A percentile compares a stretch with the other conserved stretches of the same genome.
Conservation (phyloP, 53 echinoderm and acorn worm genomes). For the Stichopus horrens region DNA sequence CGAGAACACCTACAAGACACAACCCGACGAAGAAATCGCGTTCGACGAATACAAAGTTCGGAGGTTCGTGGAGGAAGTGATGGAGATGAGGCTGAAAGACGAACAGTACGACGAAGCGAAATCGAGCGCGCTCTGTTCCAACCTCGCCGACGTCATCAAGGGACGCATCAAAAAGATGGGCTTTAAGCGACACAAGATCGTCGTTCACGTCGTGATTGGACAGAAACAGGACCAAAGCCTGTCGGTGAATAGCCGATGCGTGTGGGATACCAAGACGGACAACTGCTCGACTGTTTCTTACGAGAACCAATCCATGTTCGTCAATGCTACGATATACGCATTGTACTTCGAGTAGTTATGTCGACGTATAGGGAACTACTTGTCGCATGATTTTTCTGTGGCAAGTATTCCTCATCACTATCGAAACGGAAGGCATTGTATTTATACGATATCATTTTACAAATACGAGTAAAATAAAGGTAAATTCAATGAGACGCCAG, state of each 20-base stretch:
- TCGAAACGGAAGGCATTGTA: no score
- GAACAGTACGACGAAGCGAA: conserved; percentile 63
- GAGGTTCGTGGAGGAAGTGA: conserved; percentile 59
- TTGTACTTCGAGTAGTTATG: conserved; percentile 63
- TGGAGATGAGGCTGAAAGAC: conserved; percentile 61
- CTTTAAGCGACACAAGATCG: conserved; percentile 70
- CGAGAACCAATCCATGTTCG: conserved; percentile 66
- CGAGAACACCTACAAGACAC: conserved; percentile 71
- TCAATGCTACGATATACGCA: conserved; percentile 64
- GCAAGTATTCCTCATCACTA: no score
- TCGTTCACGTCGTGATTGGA: conserved; percentile 72
- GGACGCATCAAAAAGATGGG: conserved; percentile 74
- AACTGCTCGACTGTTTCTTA: conserved; percentile 63
- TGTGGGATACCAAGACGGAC: conserved; percentile 73
- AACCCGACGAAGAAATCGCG: conserved; percentile 48
- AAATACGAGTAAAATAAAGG: no score
- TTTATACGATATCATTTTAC: no score
- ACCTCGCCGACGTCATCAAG: conserved; percentile 77
- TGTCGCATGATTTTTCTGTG: no score
- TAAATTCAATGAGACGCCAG: no score
- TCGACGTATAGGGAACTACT: no score
- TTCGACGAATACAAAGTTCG: conserved; percentile 61
- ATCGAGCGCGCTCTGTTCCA: conserved; percentile 50
- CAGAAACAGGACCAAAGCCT: conserved; percentile 55
- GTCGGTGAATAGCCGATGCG: conserved; percentile 56